These are phyloP conservation scores for Nowickia ferox DNA, from an alignment of 2,888 invertebrate species.

Conservation along the genomic window DNA sequence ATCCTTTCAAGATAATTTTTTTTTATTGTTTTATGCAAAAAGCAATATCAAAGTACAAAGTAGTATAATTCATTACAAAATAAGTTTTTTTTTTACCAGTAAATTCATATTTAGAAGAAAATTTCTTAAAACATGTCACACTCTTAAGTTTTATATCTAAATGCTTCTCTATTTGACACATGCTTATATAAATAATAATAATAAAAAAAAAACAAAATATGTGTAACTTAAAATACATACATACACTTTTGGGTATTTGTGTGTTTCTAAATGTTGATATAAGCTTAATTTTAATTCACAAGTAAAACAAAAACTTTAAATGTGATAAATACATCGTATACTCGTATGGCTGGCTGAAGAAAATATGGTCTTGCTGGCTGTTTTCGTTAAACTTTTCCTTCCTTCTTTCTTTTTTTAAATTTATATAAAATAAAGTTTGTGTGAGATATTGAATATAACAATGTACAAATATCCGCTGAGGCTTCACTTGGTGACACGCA, in stretches of 20 bases:
- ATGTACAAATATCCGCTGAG: no score
- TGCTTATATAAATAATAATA: background rate
- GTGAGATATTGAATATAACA: no score
- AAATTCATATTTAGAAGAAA: background rate
- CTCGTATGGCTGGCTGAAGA: background rate
- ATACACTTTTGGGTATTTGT: slow-evolving; percentile 22
- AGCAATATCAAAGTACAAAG: no score
- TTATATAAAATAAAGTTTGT: no score
- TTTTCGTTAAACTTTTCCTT: no score
- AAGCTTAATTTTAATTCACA: slow-evolving; percentile 34
- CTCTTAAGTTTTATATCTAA: background rate
- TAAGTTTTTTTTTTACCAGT: background rate
- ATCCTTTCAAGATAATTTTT: no score
- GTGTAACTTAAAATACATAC: background rate
- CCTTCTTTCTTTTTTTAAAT: no score
- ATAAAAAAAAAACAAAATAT: background rate
- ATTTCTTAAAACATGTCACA: background rate
- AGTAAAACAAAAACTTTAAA: slow-evolving; percentile 25
- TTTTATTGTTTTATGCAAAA: no score
- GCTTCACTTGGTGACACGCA: no score
- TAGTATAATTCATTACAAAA: background rate
- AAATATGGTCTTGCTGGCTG: no score
- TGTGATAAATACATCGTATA: background rate
- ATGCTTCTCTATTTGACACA: background rate
- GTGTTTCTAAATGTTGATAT: slow-evolving; percentile 10